A percentile compares a stretch with the other conserved stretches of the same genome.
phyloP scores from a whole-genome alignment of 2,797 vertebrate species.

The Schizopygopsis malacanthus region DNA sequence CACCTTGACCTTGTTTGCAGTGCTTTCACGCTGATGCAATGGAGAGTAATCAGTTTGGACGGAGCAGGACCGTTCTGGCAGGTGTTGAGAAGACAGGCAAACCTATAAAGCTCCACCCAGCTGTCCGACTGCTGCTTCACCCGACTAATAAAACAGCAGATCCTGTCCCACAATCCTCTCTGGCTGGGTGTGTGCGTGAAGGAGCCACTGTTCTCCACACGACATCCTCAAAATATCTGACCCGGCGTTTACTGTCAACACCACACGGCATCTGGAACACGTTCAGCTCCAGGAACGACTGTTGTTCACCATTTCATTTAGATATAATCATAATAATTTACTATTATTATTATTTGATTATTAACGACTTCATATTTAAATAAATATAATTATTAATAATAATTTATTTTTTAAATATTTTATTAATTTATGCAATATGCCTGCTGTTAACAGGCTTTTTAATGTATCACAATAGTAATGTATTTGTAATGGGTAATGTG shows the following conservation, averaged over 20 bases:
- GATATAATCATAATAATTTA: neutral
- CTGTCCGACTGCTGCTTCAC: constrained; percentile 53
- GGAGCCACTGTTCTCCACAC: constrained; percentile 34
- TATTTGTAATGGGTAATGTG: no score
- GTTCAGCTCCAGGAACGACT: neutral
- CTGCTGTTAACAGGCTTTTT: no score
- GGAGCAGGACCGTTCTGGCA: neutral
- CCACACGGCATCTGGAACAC: neutral
- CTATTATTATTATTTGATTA: neutral
- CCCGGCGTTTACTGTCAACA: no score
- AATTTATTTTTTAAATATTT: no score
- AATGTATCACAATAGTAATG: no score
- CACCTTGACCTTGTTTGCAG: constrained; percentile 25
- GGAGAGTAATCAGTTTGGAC: constrained; percentile 3
- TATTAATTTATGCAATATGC: no score
- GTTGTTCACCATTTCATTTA: neutral
- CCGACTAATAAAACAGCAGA: constrained; percentile 53
- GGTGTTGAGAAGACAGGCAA: constrained; percentile 30
- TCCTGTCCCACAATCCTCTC: constrained; percentile 41
- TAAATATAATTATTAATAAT: no score
- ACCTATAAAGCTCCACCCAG: constrained; percentile 55
- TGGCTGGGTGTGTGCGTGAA: constrained; percentile 25
- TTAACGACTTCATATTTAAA: neutral
- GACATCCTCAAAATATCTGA: neutral
- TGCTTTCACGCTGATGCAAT: neutral